Conservation (phyloP, 2,888 invertebrate genomes). For the Chymomyza procnemis region DNA sequence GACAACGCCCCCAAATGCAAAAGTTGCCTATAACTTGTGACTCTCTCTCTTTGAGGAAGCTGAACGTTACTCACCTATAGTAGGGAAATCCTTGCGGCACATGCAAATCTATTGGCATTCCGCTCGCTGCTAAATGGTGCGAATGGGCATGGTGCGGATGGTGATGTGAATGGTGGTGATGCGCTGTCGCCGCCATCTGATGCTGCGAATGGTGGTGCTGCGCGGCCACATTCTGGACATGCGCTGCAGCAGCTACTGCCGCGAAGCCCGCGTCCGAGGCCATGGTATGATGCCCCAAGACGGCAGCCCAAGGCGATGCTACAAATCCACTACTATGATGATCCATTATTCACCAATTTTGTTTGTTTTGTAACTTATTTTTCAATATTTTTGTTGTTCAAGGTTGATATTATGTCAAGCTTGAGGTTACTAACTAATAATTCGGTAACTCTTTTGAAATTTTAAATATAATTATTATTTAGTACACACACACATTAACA, state of each 20-base stretch:
- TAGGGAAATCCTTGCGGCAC: conserved; percentile 95
- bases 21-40: conserved; percentile 38
- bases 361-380: background rate
- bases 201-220: conserved; percentile 66
- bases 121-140: conserved; percentile 80
- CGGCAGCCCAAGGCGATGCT: conserved; percentile 89
- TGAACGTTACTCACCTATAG: conserved; percentile 83
- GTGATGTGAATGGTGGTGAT: conserved; percentile 68
- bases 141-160: conserved; percentile 56
- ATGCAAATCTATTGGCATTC: conserved; percentile 94
- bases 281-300: conserved; percentile 81
- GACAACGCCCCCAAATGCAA: conserved; percentile 60
- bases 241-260: conserved; percentile 78
- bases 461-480: conserved; percentile 24
- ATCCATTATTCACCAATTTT: conserved; percentile 81
- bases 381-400: background rate
- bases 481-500: conserved; percentile 30
- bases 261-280: conserved; percentile 78
- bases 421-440: background rate
- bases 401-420: background rate
- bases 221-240: conserved; percentile 80
- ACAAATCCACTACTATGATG: conserved; percentile 87
- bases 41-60: background rate
- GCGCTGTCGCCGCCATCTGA: conserved; percentile 76
- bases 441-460: background rate